Conservation (phyloP, 2,888 invertebrate genomes). For the Hydropsyche betteni region DNA sequence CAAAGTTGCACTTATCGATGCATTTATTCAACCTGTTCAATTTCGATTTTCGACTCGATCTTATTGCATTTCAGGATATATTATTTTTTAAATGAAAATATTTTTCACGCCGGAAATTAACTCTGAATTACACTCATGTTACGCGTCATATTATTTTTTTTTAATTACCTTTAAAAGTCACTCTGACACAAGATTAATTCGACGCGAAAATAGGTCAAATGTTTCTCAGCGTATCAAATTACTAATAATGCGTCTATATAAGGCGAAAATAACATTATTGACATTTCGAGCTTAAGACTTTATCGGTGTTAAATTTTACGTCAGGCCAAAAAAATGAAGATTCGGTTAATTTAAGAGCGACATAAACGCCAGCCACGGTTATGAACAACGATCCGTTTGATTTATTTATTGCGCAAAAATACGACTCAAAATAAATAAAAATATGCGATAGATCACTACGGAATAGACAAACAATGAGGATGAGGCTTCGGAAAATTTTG, state of each 20-base stretch:
- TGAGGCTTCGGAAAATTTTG: conserved; percentile 8
- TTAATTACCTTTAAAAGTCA: too few relatives aligned
- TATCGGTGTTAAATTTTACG: conserved; percentile 11
- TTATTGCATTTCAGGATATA: not conserved
- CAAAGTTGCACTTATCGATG: conserved; percentile 1
- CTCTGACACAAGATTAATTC: too few relatives aligned
- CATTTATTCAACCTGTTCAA: not conserved
- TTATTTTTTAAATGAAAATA: not conserved
- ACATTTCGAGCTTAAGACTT: conserved; percentile 12
- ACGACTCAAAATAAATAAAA: conserved; percentile 23
- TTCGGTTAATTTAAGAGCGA: not conserved
- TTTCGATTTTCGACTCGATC: too few relatives aligned
- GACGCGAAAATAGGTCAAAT: not conserved
- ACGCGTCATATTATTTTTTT: too few relatives aligned
- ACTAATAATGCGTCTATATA: conserved; percentile 8
- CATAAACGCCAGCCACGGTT: conserved; percentile 21
- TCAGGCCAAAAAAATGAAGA: conserved; percentile 14
- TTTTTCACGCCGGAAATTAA: not conserved
- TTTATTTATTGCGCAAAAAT: conserved; percentile 10
- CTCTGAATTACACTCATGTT: too few relatives aligned
- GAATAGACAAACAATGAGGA: conserved; percentile 1
- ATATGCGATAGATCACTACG: conserved; percentile 1
- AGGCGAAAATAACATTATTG: conserved; percentile 12
- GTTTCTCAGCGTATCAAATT: conserved; percentile 16
- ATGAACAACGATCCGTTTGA: conserved; percentile 4